Percentiles rank a stretch among this genome's conserved stretches.
These are phyloP conservation scores for Drosophila aldrichi DNA, from an alignment of 2,888 invertebrate species.

Conservation along the genomic window DNA sequence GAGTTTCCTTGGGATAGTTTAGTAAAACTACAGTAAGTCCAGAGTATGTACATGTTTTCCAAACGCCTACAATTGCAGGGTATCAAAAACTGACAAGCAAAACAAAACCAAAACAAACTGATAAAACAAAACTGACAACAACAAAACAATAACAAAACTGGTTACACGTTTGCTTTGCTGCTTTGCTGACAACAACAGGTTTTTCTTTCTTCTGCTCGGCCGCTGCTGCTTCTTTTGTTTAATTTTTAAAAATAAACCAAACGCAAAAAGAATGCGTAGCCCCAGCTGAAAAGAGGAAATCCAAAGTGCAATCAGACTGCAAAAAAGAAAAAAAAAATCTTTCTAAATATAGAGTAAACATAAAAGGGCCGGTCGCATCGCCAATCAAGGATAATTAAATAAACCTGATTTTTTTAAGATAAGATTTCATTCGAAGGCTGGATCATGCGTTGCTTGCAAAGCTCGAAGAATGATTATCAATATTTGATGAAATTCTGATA, in stretches of 20 bases:
- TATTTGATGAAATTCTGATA: neutral
- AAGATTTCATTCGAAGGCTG: slow-evolving; percentile 11
- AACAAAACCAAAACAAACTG: slow-evolving; percentile 38
- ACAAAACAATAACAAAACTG: slow-evolving; percentile 37
- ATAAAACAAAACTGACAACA: slow-evolving; percentile 55
- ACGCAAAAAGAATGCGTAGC: slow-evolving; percentile 21
- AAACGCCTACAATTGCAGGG: neutral
- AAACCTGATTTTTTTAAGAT: slow-evolving; percentile 9
- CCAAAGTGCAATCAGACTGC: slow-evolving; percentile 5
- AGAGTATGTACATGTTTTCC: neutral
- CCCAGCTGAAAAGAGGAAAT: slow-evolving; percentile 11
- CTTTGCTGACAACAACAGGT: slow-evolving; percentile 55
- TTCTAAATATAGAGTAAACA: slow-evolving; percentile 59
- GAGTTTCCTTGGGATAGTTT: neutral
- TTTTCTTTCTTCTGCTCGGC: slow-evolving; percentile 26
- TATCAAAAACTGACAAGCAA: slow-evolving; percentile 10
- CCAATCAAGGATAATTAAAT: slow-evolving; percentile 44
- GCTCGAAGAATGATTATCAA: neutral
- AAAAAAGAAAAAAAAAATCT: slow-evolving; percentile 3
- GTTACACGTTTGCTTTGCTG: slow-evolving; percentile 25
- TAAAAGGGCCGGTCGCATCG: neutral
- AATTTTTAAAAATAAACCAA: slow-evolving; percentile 51
- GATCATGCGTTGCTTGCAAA: neutral
- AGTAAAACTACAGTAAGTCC: neutral
- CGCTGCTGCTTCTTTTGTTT: slow-evolving; percentile 22